phyloP scores from a whole-genome alignment of 2,113 vertebrate genomes.

The Bubo blakistoni region DNA sequence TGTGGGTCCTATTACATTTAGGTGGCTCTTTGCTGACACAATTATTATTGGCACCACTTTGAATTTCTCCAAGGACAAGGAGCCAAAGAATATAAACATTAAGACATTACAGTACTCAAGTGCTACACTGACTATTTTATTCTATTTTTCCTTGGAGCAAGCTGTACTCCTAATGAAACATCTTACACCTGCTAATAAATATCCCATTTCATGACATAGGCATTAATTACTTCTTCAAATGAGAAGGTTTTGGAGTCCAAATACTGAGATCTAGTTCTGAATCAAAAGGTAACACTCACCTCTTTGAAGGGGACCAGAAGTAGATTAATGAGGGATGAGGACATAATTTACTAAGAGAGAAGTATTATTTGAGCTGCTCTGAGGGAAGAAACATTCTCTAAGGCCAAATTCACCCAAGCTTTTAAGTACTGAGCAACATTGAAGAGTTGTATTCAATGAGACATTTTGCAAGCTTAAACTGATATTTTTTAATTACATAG shows the following conservation, averaged over 20 bases:
- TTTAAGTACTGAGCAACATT: not conserved
- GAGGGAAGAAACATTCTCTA: not conserved
- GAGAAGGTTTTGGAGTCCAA: not conserved
- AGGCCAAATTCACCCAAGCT: not conserved
- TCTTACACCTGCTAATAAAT: not conserved
- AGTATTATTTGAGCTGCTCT: not conserved
- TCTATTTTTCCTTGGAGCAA: slow-evolving; percentile 10
- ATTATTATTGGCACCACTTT: not conserved
- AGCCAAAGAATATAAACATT: not conserved
- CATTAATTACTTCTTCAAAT: not conserved
- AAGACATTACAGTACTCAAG: not conserved
- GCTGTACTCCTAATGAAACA: not conserved
- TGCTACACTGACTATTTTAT: not conserved
- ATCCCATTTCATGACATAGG: not conserved
- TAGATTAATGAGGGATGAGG: not conserved
- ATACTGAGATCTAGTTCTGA: not conserved
- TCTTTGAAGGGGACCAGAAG: not conserved
- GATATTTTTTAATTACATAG: not conserved
- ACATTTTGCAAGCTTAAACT: not conserved
- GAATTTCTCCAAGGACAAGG: not conserved
- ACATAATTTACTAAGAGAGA: not conserved
- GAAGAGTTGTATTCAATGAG: not conserved
- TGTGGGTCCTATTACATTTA: not conserved
- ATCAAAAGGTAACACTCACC: not conserved
- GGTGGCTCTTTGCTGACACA: not conserved